Conservation (phyloP, 2,888 invertebrate genomes). For the Gortyna flavago region DNA sequence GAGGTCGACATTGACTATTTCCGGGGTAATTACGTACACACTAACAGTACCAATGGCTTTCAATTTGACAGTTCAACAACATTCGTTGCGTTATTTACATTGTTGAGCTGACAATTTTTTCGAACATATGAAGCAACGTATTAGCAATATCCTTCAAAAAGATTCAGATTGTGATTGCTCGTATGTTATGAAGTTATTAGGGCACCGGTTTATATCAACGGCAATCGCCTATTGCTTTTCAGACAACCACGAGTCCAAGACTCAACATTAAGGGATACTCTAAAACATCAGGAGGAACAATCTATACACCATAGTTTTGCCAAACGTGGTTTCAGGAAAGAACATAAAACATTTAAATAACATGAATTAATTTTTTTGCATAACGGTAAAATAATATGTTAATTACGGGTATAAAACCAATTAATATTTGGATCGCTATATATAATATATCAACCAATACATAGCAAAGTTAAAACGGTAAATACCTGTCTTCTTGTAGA, state of each 20-base stretch:
- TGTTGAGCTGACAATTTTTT: not conserved
- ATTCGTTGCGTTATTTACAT: not conserved
- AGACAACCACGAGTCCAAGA: not conserved
- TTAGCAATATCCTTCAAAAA: no score
- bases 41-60: not conserved
- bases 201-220: not conserved
- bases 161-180: no score
- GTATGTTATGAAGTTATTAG: no score
- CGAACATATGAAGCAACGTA: no score
- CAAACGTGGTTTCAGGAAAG: constrained; percentile 7
- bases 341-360: not conserved
- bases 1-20: not conserved
- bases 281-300: not conserved
- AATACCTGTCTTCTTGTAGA: no score
- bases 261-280: not conserved
- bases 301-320: not conserved
- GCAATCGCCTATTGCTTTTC: not conserved
- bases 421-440: not conserved
- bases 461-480: no score
- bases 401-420: not conserved
- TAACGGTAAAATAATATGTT: no score
- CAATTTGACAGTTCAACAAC: not conserved
- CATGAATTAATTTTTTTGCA: no score
- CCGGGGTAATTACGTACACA: not conserved
- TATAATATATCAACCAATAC: no score